These are phyloP conservation scores for Aphis craccivora DNA, from an alignment of 1,140 invertebrate genomes.

Conservation along the genomic window DNA sequence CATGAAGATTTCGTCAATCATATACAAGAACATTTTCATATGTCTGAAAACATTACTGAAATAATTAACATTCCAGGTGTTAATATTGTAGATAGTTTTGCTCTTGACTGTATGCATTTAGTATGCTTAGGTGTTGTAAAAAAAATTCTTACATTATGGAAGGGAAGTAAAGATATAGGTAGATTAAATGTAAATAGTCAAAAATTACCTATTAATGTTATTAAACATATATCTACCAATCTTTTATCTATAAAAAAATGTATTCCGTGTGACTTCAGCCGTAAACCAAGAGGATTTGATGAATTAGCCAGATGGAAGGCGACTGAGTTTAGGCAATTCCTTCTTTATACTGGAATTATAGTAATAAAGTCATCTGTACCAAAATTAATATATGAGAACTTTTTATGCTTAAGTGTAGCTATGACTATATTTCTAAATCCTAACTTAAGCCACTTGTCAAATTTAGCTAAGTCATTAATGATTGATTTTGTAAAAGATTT, in stretches of 20 bases:
- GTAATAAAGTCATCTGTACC: slow-evolving; percentile 59
- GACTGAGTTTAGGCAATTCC: slow-evolving; percentile 64
- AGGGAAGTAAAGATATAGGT: slow-evolving; percentile 16
- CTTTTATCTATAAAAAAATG: neutral
- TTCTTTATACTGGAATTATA: slow-evolving; percentile 64
- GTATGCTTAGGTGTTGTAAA: slow-evolving; percentile 36
- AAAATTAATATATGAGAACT: slow-evolving; percentile 61
- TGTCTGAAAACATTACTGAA: neutral
- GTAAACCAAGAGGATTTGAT: slow-evolving; percentile 9
- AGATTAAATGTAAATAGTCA: slow-evolving; percentile 12
- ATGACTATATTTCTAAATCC: slow-evolving; percentile 62
- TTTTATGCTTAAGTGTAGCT: slow-evolving; percentile 63
- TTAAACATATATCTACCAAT: neutral
- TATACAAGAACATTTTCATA: neutral
- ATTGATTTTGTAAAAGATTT: slow-evolving; percentile 60
- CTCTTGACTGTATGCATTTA: slow-evolving; percentile 15
- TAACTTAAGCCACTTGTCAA: slow-evolving; percentile 17
- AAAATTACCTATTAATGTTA: neutral
- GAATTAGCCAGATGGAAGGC: slow-evolving; percentile 60
- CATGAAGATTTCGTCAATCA: neutral
- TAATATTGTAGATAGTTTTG: neutral
- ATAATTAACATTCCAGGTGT: slow-evolving; percentile 28
- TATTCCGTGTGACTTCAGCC: neutral
- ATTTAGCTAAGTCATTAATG: slow-evolving; percentile 59
- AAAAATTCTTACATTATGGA: slow-evolving; percentile 41